These are phyloP conservation scores for Holotrichia oblita DNA, from an alignment of 1,140 invertebrate species.

Conservation along the genomic window DNA sequence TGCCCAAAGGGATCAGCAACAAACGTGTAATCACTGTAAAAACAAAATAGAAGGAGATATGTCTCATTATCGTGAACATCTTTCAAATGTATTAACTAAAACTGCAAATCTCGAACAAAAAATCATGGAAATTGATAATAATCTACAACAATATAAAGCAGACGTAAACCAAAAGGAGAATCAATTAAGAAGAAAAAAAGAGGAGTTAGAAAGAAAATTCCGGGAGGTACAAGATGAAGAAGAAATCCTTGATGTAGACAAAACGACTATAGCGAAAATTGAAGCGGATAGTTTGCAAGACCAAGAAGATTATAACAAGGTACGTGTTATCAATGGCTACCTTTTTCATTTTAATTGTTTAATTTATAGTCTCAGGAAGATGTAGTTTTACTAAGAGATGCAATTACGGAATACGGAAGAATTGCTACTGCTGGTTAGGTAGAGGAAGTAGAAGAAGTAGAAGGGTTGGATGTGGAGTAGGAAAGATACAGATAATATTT, in stretches of 20 bases:
- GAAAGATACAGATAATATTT: background rate
- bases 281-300: background rate
- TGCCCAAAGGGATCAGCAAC: background rate
- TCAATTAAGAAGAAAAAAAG: background rate
- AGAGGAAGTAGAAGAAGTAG: background rate
- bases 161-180: background rate
- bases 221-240: background rate
- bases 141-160: conserved; percentile 7
- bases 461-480: background rate
- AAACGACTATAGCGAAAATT: background rate
- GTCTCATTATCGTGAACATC: conserved; percentile 9
- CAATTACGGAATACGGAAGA: background rate
- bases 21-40: background rate
- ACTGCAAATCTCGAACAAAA: background rate
- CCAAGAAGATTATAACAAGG: background rate
- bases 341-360: conserved; percentile 5
- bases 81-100: background rate
- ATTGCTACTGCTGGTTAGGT: background rate
- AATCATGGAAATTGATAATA: background rate
- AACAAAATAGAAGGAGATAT: conserved; percentile 15
- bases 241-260: conserved; percentile 37
- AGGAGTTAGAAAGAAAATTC: background rate
- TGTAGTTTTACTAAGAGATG: background rate
- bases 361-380: background rate
- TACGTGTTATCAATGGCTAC: background rate